Percentiles rank a stretch among this genome's conserved stretches.
phyloP scores from a whole-genome alignment of 2,113 vertebrate species.

The Platysteira castanea region DNA sequence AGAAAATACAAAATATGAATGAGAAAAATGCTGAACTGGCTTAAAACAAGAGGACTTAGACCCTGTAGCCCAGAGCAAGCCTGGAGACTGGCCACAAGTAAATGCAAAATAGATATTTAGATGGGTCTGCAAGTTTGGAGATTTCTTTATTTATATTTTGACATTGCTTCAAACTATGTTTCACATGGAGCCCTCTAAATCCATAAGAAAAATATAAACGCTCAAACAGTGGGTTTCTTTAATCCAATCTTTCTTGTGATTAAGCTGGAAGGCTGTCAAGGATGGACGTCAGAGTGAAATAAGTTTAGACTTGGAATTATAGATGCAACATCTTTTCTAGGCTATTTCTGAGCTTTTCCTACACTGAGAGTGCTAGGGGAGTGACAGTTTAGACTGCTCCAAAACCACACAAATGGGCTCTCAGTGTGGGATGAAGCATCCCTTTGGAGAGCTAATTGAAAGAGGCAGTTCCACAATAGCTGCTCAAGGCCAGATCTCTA shows the following conservation, averaged over 20 bases:
- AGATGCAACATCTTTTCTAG: neutral
- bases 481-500: constrained; percentile 5
- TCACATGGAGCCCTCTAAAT: neutral
- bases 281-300: neutral
- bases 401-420: neutral
- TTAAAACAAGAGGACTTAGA: neutral
- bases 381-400: neutral
- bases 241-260: neutral
- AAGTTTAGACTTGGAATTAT: neutral
- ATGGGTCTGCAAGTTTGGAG: neutral
- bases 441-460: constrained; percentile 39
- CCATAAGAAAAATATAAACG: neutral
- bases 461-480: neutral
- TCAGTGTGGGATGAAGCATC: neutral
- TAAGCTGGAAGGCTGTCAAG: neutral
- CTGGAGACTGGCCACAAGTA: neutral
- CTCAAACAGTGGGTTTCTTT: neutral
- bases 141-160: neutral
- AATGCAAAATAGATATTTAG: neutral
- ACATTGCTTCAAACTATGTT: neutral
- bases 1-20: neutral
- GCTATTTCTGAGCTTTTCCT: neutral
- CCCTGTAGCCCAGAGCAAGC: neutral
- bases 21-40: neutral
- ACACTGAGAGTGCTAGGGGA: neutral